Percentiles rank a stretch among this genome's conserved stretches.
These are phyloP conservation scores for Sinonovacula constricta DNA, from an alignment of 1,140 invertebrate genomes.

Conservation along the genomic window DNA sequence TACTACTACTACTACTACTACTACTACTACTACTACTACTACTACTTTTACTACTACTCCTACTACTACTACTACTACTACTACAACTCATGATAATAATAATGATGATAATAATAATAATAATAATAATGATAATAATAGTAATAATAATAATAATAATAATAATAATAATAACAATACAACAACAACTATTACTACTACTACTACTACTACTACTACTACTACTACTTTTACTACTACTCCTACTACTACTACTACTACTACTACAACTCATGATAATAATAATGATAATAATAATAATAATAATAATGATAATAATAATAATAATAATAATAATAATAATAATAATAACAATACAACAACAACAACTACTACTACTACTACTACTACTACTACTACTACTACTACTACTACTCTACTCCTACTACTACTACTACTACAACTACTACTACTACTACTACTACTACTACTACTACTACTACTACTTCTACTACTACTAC, in stretches of 20 bases:
- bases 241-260: no score
- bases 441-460: neutral
- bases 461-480: neutral
- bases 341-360: neutral
- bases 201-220: conserved; percentile 22
- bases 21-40: conserved; percentile 4
- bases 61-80: conserved; percentile 16
- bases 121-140: conserved; percentile 6
- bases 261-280: conserved; percentile 3
- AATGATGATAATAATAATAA: conserved; percentile 1
- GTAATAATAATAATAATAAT: neutral
- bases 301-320: conserved; percentile 1
- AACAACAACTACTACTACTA: conserved; percentile 3
- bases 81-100: neutral
- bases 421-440: conserved; percentile 5
- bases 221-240: conserved; percentile 12
- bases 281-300: neutral
- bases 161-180: neutral
- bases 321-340: conserved; percentile 2
- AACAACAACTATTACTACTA: no score
- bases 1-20: conserved; percentile 5
- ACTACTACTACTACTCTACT: conserved; percentile 23
- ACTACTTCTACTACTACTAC: neutral
- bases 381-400: conserved; percentile 22
- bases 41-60: no score